Conservation (phyloP, 2,888 invertebrate genomes). For the Drosophila anomalata region DNA sequence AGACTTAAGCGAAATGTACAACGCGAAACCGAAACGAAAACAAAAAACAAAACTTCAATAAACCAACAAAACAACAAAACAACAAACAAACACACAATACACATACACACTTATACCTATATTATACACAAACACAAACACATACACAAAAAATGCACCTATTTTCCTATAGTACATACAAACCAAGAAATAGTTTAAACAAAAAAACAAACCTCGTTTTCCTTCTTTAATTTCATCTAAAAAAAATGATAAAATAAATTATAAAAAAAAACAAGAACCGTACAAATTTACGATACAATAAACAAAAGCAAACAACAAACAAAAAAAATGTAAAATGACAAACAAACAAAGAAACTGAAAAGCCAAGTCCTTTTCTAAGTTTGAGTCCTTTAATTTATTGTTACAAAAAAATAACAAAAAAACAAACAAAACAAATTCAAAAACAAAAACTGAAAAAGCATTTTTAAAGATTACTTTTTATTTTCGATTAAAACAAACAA, state of each 20-base stretch:
- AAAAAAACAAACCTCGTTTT: constrained; percentile 38
- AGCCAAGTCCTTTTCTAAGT: constrained; percentile 40
- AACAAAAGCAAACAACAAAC: constrained; percentile 34
- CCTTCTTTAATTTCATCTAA: constrained; percentile 33
- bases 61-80: constrained; percentile 46
- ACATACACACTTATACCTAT: constrained; percentile 16
- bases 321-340: constrained; percentile 38
- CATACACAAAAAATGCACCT: constrained; percentile 65
- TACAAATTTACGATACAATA: constrained; percentile 72
- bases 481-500: constrained; percentile 26
- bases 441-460: constrained; percentile 26
- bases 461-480: constrained; percentile 25
- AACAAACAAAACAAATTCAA: constrained; percentile 3
- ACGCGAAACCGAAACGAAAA: constrained; percentile 24
- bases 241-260: neutral
- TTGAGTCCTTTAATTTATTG: constrained; percentile 46
- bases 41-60: constrained; percentile 52
- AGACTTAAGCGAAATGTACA: constrained; percentile 44
- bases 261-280: constrained; percentile 58
- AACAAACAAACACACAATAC: constrained; percentile 33
- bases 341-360: constrained; percentile 38
- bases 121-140: constrained; percentile 38
- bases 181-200: constrained; percentile 40
- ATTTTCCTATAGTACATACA: constrained; percentile 71
- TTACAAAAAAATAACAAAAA: constrained; percentile 12